Percentiles rank a stretch among this genome's conserved stretches.
Evolutionary conservation across 2,888 invertebrate genomes (phyloP).

Genomic region (Epistrophe eligans): DNA sequence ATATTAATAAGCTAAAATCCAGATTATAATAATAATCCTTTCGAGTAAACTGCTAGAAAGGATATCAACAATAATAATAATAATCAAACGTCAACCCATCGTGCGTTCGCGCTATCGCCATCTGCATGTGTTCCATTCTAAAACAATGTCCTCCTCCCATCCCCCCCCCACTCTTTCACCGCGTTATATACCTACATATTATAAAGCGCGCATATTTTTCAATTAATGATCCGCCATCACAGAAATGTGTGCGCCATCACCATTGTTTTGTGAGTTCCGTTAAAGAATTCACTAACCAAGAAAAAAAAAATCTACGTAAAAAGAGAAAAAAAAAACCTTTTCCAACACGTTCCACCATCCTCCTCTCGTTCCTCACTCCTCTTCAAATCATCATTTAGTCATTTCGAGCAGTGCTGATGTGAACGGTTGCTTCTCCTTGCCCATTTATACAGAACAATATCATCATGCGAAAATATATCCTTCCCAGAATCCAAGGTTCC

Average conservation of each 20-base stretch:
- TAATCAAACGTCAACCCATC: conserved; percentile 50
- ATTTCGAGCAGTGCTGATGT: conserved; percentile 31
- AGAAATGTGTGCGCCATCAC: conserved; percentile 42
- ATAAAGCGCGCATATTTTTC: conserved; percentile 61
- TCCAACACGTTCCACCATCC: conserved; percentile 17
- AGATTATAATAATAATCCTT: conserved; percentile 47
- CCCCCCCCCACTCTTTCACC: no score
- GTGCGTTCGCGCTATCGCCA: not conserved
- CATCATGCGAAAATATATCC: conserved; percentile 24
- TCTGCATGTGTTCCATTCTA: conserved; percentile 23
- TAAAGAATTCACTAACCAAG: conserved; percentile 24
- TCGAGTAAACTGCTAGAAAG: conserved; percentile 3
- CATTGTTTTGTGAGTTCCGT: conserved; percentile 37
- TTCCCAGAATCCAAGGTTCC: conserved; percentile 41
- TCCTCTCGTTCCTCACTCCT: not conserved
- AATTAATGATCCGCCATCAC: conserved; percentile 68
- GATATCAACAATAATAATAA: conserved; percentile 52
- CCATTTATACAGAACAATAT: conserved; percentile 3
- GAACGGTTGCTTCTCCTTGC: not conserved
- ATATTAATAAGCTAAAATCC: conserved; percentile 65
- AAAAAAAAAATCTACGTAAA: not conserved
- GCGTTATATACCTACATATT: not conserved
- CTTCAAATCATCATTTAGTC: conserved; percentile 57
- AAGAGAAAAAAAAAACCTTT: conserved; percentile 29
- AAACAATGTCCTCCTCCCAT: conserved; percentile 40